Conservation (phyloP, 2,113 vertebrate species). For the Malurus cyaneus region DNA sequence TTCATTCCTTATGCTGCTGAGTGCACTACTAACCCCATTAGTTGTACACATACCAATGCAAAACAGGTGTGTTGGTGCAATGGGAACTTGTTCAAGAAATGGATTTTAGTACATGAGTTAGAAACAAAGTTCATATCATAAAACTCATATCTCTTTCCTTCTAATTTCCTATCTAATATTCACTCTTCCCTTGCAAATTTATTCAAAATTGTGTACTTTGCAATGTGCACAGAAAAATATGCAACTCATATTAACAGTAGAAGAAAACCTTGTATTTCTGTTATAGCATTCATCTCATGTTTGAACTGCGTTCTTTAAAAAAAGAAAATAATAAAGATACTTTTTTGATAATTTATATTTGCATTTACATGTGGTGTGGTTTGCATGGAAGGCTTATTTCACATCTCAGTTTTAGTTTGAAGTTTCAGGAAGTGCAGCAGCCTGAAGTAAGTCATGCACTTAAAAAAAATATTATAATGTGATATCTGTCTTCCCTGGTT, state of each 20-base stretch:
- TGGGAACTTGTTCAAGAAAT: not conserved
- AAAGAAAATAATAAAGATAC: not conserved
- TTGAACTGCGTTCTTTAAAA: not conserved
- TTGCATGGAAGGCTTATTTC: not conserved
- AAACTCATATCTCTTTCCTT: not conserved
- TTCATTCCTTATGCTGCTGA: not conserved
- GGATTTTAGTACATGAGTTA: not conserved
- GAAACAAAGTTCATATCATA: not conserved
- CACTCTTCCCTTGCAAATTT: not conserved
- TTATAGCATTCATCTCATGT: not conserved
- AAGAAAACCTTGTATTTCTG: not conserved
- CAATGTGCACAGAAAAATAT: not conserved
- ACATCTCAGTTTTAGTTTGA: not conserved
- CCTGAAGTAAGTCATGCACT: not conserved
- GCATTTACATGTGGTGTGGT: not conserved
- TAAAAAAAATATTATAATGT: not conserved
- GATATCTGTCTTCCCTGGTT: not conserved
- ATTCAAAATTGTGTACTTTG: not conserved
- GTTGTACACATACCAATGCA: not conserved
- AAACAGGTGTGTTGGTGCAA: not conserved
- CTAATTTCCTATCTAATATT: not conserved
- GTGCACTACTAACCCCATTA: not conserved
- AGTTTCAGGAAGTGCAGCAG: not conserved
- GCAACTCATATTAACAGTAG: not conserved
- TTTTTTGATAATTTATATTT: not conserved